Evolutionary conservation across 2,797 vertebrate species (phyloP), one percentile per base, ranked within the genome.

Genomic region (Falco concolor): DNA sequence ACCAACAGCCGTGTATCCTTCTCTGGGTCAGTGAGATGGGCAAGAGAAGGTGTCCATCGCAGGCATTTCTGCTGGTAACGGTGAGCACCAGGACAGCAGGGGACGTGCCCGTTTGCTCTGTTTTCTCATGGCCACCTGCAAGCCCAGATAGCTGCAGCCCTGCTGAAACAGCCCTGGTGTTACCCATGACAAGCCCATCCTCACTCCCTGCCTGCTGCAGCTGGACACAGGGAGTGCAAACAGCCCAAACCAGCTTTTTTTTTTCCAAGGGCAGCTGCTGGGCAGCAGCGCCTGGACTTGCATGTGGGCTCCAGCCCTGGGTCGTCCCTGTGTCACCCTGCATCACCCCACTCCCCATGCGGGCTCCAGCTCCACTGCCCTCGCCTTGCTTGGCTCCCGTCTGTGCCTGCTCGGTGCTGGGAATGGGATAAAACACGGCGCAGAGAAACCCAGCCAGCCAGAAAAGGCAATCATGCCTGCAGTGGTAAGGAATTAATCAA

Each of bases 171-270:
- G 47, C 47, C n/a, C 20, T 30, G 38, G 10, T 67, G 64, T 52
- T 60, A 18, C 36, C n/a, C 2, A 0, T 5, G 2, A 13, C 0
- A 3, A 56, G 53, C 59, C 49, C 6, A 3, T n/a, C 64, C 70
- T 73, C 15, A 1, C 30, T 57, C 44, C 44, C 12, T 3, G 13
- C 44, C 49, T 12, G 4, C n/a, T 10, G 10, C 69, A 57, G 74
- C 47, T 36, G 20, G 64, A 36, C 20, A 34, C 3, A 0, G 9
- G 19, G 17, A 38, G 34, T 50, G 36, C 22, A 49, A 69, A 30
- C 32, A 65, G 47, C 57, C 36, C 10, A 40, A 59, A 52, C 1
- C 0, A 2, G 9, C 22, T 38, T 38, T 45, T 44, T 70, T 61
- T 53, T 17, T 11, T 10, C 65, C 16, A 36, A 45, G 22, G 65